Base-by-base conservation (phyloP, 2,113 vertebrate species). In the Nipponia nippon region DNA sequence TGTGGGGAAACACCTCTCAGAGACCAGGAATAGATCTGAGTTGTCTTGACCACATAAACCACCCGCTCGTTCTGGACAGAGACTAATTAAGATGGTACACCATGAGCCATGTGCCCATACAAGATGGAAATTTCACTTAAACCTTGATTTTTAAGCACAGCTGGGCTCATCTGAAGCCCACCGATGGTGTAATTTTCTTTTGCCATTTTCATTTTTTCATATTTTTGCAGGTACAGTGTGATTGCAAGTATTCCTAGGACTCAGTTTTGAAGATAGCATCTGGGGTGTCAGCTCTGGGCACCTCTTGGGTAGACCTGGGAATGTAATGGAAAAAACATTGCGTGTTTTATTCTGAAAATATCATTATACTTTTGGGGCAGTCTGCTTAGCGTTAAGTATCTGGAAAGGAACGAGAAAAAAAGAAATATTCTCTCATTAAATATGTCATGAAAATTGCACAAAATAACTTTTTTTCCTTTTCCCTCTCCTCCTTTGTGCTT, bases 241-340 rank as follows among this genome's bases (percentile, higher is more conserved):
- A 47, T 44, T 59, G 12, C 26, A 72, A 56, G 25, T 52, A 22
- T 52, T 79, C 30, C 32, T 6, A 52, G 27, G 46, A 13, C 53
- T 78, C 42, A 36, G 14, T 65, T 90, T 85, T 62, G 46, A 78
- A 72, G 47, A 55, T 13, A 26, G 10, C 23, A 47, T 30, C 36
- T 61, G 15, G 10, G 40, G 15, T 23, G 20, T 71, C 69, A 87
- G n/a, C 17, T 71, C 65, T 71, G 47, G 67, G 8, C 40, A 82
- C 40, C n/a, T 84, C 73, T 75, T 75, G 32, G 42, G 46, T 63
- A 89, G 50, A 26, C 13, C 19, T 67, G 38, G 30, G 61, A 58
- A 52, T 0, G 1, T 36, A 93, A 78, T 3, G 61, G 29, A 61
- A 78, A 70, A 88, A 63, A 44, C 0, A 0, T 11, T 16, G 3